Base-by-base conservation (phyloP, 2,113 vertebrate species). In the Symphodus melops region DNA sequence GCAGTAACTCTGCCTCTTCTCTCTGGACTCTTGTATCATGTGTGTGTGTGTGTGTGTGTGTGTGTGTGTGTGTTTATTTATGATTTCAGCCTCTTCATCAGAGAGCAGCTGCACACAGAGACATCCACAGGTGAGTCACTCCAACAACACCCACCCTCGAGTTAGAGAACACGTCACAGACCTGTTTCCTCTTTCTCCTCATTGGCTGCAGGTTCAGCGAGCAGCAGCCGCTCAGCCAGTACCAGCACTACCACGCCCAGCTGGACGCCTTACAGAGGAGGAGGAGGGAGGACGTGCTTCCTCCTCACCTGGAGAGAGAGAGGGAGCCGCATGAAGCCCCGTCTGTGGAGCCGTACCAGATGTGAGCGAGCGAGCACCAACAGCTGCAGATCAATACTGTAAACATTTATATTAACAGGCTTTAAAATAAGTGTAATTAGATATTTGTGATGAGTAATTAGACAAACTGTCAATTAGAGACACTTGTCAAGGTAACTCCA, bases 191-290 rank as follows among this genome's bases (percentile, higher is more conserved):
- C 9, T 41, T 3, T 41, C 11, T 41, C 39, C 39, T 41, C 39
- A 2, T 10, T 10, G 8, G 8, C 11, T 3, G 3, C 62, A 92
- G 86, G 77, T 56, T 76, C 0, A 21, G 86, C 56, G 90, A 66
- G 58, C 89, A 89, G 65, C 88, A 88, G 53, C 88, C 93, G 14
- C 81, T 90, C 61, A 72, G 65, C 51, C 78, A 57, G 54, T 96
- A 95, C 77, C 86, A 81, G 20, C 91, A 94, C 84, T 95, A 94
- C 71, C 93, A 92, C 55, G 92, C 87, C 61, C 93, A 94, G 62
- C 90, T 96, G 67, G 93, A 95, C 42, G 89, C 79, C 63, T 67
- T 95, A n/a, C 87, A 92, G 53, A 89, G 86, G 63, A 93, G 86
- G 79, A 68, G 56, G 36, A 61, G 79, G 9, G 85, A 80, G 42